These are phyloP conservation scores for Dolichotis patagonum DNA, from an alignment of 2,113 vertebrate genomes.

Conservation along the genomic window DNA sequence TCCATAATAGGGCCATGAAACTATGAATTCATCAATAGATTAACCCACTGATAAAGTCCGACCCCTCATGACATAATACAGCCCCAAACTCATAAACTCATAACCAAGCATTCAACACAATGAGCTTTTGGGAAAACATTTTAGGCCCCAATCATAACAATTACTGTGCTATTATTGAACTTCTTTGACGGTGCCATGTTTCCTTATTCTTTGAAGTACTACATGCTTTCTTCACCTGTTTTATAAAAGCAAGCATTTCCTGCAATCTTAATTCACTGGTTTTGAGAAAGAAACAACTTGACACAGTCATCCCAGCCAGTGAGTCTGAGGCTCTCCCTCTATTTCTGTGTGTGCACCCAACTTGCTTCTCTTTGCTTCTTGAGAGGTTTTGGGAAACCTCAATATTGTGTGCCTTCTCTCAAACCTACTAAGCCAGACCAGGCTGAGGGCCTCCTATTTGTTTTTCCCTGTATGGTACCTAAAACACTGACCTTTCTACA, in stretches of 20 bases:
- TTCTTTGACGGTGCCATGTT: background rate
- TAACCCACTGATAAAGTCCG: background rate
- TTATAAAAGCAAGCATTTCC: background rate
- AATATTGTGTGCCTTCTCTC: background rate
- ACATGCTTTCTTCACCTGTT: background rate
- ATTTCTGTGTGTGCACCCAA: background rate
- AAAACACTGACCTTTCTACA: background rate
- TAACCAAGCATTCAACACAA: background rate
- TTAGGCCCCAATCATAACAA: background rate
- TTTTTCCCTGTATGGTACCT: no score
- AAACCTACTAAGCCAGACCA: background rate
- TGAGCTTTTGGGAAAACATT: background rate
- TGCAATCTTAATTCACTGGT: background rate
- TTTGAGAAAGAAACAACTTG: background rate
- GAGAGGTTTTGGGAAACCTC: background rate
- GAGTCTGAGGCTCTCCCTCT: background rate
- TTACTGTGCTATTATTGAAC: background rate
- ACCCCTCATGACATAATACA: background rate
- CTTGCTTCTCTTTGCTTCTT: background rate
- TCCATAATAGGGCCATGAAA: background rate
- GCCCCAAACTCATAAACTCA: no score
- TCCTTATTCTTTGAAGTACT: background rate
- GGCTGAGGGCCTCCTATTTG: no score
- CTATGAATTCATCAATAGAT: background rate
- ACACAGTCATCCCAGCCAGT: background rate